Base-by-base conservation (phyloP, 2,888 invertebrate species). In the Microctonus hyperodae region DNA sequence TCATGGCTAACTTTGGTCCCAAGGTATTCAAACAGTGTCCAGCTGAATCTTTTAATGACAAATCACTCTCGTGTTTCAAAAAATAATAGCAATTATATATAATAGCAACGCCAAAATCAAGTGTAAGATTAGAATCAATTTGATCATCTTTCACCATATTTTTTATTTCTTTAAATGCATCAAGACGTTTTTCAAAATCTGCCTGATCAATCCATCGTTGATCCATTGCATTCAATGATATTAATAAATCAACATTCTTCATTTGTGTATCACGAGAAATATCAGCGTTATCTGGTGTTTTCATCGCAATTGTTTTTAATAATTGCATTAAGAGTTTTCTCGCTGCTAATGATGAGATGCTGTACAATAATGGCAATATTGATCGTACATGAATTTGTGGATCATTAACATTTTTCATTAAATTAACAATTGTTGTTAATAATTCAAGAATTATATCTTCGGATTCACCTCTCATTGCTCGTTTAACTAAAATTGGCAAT, bases 131-230 rank as follows among this genome's bases (percentile, higher is more conserved):
- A 23, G 83, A 81, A 2, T 81, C 74, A 35, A 78, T 74, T 10
- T 81, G 75, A 57, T 86, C 81, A 64, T 86, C 81, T 1, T 80
- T 81, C 1, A 86, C 73, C 64, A 88, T 79, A 53, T 86, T 79
- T 69, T 89, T 89, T 48, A 96, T 89, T 74, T 87, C 85, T 75
- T 89, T 90, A 75, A 95, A 94, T 0, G 93, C 93, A 63, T 91
- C 90, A 23, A 97, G 86, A 74, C 98, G 88, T 74, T 88, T 88
- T 69, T 93, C 90, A 76, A 93, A 96, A 85, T 98, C 96, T 0
- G 97, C 96, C 80, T 98, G 97, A 75, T 97, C 97, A n/a, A 97
- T 88, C 90, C 93, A 93, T 71, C 91, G 89, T 53, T 88, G 88
- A 83, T 97, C 93, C 88, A 91, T 96, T 0, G 97, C 91, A 84